Conservation (phyloP, 1,140 invertebrate species). For the Acromyrmex heyeri region DNA sequence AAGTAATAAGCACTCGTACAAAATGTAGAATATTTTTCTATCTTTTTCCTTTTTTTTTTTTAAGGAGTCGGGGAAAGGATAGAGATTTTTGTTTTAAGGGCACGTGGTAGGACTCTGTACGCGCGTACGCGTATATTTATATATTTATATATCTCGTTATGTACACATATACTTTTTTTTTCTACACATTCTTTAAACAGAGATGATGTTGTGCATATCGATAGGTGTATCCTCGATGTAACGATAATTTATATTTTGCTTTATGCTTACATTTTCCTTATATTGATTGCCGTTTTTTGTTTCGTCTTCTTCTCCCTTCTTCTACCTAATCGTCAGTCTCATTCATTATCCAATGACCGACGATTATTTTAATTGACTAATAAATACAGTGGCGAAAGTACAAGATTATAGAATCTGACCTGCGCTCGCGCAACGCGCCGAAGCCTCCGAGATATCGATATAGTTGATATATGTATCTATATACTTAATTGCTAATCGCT, state of each 20-base stretch:
- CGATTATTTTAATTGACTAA: conserved; percentile 74
- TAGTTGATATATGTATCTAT: too few species aligned
- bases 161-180: conserved; percentile 57
- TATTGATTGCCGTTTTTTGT: not conserved
- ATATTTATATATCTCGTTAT: conserved; percentile 37
- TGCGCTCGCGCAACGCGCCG: not conserved
- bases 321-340: not conserved
- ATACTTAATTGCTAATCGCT: conserved; percentile 20
- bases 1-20: conserved; percentile 74
- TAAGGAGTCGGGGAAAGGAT: not conserved
- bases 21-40: conserved; percentile 61
- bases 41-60: not conserved
- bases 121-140: conserved; percentile 28
- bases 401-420: conserved; percentile 51
- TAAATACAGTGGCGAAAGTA: conserved; percentile 69
- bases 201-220: conserved; percentile 21
- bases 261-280: not conserved
- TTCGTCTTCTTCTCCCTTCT: conserved; percentile 3
- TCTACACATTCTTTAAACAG: conserved; percentile 63
- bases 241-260: conserved; percentile 15
- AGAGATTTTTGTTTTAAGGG: conserved; percentile 41
- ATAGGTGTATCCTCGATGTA: conserved; percentile 13
- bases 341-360: conserved; percentile 67
- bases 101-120: conserved; percentile 52
- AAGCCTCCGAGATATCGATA: not conserved